These are phyloP conservation scores for Protodeltote pygarga DNA, from an alignment of 2,888 invertebrate genomes.

Conservation along the genomic window DNA sequence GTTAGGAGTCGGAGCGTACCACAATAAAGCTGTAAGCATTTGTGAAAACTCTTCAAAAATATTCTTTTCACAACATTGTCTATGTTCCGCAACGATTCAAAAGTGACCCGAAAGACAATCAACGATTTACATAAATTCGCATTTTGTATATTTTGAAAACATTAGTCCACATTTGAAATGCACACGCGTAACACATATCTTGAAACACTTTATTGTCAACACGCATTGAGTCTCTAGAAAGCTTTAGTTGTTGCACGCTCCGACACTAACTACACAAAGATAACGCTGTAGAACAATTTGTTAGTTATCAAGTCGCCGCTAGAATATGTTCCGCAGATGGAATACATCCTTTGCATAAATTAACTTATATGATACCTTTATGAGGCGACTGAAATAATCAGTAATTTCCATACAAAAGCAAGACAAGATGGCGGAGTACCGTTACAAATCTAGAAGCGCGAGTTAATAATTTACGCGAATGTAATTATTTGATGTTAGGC, in stretches of 20 bases:
- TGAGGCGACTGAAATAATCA: slow-evolving; percentile 38
- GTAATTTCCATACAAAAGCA: slow-evolving; percentile 51
- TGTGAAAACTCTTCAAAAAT: slow-evolving; percentile 1
- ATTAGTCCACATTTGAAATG: slow-evolving; percentile 38
- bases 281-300: slow-evolving; percentile 27
- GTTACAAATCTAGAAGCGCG: slow-evolving; percentile 50
- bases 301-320: slow-evolving; percentile 24
- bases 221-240: slow-evolving; percentile 47
- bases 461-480: slow-evolving; percentile 48
- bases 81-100: slow-evolving; percentile 32
- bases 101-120: slow-evolving; percentile 52
- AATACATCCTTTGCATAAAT: slow-evolving; percentile 38
- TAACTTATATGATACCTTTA: slow-evolving; percentile 33
- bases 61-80: slow-evolving; percentile 5
- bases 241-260: slow-evolving; percentile 48
- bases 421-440: slow-evolving; percentile 55
- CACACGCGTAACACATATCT: slow-evolving; percentile 27
- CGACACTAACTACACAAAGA: slow-evolving; percentile 30
- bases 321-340: slow-evolving; percentile 18
- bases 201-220: slow-evolving; percentile 22
- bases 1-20: slow-evolving; percentile 14
- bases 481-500: slow-evolving; percentile 65
- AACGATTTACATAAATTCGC: slow-evolving; percentile 60
- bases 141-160: slow-evolving; percentile 54
- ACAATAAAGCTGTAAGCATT: slow-evolving; percentile 25